Evolutionary conservation across 2,888 invertebrate genomes (phyloP).

Genomic region (Agonopterix subpropinquella): DNA sequence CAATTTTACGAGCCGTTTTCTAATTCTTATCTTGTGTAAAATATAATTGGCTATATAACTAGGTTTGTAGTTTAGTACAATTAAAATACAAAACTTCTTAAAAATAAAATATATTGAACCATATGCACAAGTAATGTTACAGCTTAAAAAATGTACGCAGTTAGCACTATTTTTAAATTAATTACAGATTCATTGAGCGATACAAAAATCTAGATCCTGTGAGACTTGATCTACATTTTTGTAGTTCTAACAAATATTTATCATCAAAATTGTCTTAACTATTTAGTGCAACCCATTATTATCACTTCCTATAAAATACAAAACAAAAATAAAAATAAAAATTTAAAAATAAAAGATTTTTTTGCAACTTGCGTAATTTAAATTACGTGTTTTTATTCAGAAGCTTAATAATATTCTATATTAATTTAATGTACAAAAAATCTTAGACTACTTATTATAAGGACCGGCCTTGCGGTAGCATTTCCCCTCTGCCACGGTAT

Average conservation of each 20-base stretch:
- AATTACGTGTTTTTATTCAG: neutral
- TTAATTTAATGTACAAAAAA: too few relatives aligned
- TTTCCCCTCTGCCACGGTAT: too few relatives aligned
- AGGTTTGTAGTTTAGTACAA: neutral
- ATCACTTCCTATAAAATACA: too few relatives aligned
- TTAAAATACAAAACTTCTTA: neutral
- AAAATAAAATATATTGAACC: constrained; percentile 26
- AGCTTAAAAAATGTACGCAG: constrained; percentile 44
- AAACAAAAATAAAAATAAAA: neutral
- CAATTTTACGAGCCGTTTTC: too few relatives aligned
- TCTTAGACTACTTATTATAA: too few relatives aligned
- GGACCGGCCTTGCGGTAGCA: too few relatives aligned
- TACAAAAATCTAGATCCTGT: neutral
- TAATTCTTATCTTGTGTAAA: too few relatives aligned
- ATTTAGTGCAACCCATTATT: too few relatives aligned
- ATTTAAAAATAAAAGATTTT: neutral
- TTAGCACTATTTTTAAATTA: neutral
- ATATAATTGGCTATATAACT: too few relatives aligned
- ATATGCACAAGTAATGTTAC: constrained; percentile 50
- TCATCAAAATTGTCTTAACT: too few relatives aligned
- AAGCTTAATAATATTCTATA: neutral
- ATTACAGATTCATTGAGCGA: neutral
- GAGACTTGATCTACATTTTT: too few relatives aligned
- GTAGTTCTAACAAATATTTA: too few relatives aligned
- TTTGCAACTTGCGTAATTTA: neutral